Base-by-base conservation (phyloP, 2,113 vertebrate genomes). In the Erythrolamprus reginae region DNA sequence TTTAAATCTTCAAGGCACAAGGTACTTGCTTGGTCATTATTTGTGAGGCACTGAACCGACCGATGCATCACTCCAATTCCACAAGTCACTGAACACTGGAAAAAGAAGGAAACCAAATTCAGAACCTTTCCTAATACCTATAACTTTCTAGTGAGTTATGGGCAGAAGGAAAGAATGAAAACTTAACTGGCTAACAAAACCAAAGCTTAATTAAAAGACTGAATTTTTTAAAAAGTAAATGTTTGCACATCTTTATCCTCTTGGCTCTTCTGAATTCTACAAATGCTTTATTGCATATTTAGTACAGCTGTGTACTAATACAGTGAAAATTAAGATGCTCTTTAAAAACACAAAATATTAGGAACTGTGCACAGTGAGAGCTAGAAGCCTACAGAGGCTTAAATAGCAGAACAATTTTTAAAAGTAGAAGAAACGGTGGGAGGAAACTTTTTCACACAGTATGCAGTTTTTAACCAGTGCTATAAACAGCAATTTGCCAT, bases 71-170 rank as follows among this genome's bases (percentile, higher is more conserved):
- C 96, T n/a, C 99, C 99, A 0, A 95, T 90, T 2, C 98, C 98
- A 89, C 99, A 99, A 90, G 97, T 98, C 91, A 96, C 97, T 0
- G 99, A 99, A 92, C 99, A 99, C 99, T 99, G 93, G 93, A 0
- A 58, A 93, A 91, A 83, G 94, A 87, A 92, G 28, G 19, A 21
- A 52, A 88, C 51, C 86, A 21, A 92, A 13, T 52, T 0, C 0
- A 53, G 65, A 38, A 77, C 33, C 65, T 77, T 38, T 38, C 65
- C 17, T 77, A 17, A 38, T 19, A 38, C 65, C 33, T 38, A 9
- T 33, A 77, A 19, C 65, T 38, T 77, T 77, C 65, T 77, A 38
- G 33, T 77, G 65, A 77, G 33, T 38, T 38, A 38, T 38, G 33
- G 83, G 91, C 53, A 19, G 26, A 8, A 84, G 17, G 48, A 51